phyloP scores from a whole-genome alignment of 2,113 vertebrate genomes.

The Gopherus evgoodei region DNA sequence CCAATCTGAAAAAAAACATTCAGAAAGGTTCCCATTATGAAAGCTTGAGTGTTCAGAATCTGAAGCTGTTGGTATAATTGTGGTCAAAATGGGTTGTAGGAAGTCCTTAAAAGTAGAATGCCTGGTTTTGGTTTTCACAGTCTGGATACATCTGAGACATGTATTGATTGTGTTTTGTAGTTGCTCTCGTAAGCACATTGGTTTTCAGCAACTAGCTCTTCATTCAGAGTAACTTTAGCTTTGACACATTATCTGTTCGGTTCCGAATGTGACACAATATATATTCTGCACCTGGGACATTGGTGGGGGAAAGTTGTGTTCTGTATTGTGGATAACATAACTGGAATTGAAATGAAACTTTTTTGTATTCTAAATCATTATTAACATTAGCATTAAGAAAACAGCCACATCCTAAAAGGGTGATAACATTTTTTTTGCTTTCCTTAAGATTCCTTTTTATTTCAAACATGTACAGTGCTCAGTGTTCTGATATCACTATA shows the following conservation, averaged over 20 bases:
- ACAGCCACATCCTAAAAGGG: neutral
- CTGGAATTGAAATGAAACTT: constrained; percentile 21
- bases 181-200: constrained; percentile 61
- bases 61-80: constrained; percentile 46
- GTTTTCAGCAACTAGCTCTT: constrained; percentile 61
- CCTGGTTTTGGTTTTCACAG: constrained; percentile 50
- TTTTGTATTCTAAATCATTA: neutral
- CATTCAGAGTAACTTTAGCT: constrained; percentile 33
- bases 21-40: neutral
- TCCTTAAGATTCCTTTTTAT: neutral
- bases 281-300: constrained; percentile 21
- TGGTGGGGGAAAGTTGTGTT: constrained; percentile 24
- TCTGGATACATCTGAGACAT: constrained; percentile 53
- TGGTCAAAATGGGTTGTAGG: constrained; percentile 17
- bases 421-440: constrained; percentile 35
- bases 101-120: constrained; percentile 40
- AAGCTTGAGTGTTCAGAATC: constrained; percentile 37
- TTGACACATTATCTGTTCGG: constrained; percentile 9
- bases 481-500: neutral
- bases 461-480: neutral
- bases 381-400: neutral
- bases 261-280: too few relatives aligned
- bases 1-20: neutral
- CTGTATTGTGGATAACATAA: neutral
- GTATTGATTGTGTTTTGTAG: constrained; percentile 36